phyloP scores from a whole-genome alignment of 2,888 invertebrate genomes.

The Nymphalis polychloros region DNA sequence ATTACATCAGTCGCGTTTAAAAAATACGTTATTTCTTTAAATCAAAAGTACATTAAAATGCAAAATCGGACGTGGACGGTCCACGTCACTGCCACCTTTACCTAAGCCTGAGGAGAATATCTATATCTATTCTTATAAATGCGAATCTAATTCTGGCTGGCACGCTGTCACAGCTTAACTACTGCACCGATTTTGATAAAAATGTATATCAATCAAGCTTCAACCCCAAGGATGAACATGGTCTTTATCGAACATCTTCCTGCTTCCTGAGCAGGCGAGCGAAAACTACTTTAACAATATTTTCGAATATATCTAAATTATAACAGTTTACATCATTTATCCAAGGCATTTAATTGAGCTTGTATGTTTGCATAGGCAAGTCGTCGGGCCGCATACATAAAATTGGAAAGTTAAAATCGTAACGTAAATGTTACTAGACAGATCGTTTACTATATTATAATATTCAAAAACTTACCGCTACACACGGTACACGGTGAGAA shows the following conservation, averaged over 20 bases:
- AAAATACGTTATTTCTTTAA: constrained; percentile 21
- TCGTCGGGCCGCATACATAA: constrained; percentile 13
- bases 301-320: not conserved
- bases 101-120: too few relatives aligned
- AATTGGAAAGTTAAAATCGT: constrained; percentile 29
- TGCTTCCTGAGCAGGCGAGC: too few relatives aligned
- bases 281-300: too few relatives aligned
- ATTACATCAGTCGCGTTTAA: not conserved
- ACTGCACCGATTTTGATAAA: too few relatives aligned
- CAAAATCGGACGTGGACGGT: not conserved
- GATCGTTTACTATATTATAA: constrained; percentile 56
- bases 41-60: not conserved
- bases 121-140: too few relatives aligned
- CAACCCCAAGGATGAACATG: too few relatives aligned
- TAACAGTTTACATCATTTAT: not conserved
- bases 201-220: too few relatives aligned
- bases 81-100: too few relatives aligned
- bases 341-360: not conserved
- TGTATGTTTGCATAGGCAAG: not conserved
- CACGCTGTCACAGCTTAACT: too few relatives aligned
- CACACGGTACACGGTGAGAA: constrained; percentile 21
- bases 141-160: too few relatives aligned
- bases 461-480: constrained; percentile 44
- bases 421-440: constrained; percentile 30
- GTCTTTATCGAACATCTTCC: too few relatives aligned